Percentiles rank a stretch among this genome's conserved stretches.
These are phyloP conservation scores for Cepaea hortensis DNA, from an alignment of 2,888 invertebrate genomes.

Conservation along the genomic window DNA sequence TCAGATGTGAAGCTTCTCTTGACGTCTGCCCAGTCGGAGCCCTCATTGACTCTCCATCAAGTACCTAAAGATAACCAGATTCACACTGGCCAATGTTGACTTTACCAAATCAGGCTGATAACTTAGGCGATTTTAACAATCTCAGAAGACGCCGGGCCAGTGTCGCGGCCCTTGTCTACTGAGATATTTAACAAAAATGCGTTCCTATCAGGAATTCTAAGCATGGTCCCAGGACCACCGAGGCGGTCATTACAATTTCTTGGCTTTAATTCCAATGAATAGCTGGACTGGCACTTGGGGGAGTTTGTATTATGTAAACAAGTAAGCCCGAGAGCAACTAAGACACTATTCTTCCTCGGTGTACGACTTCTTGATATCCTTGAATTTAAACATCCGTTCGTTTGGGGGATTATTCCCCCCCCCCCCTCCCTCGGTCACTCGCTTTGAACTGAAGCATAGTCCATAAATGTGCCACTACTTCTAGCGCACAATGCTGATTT, in stretches of 20 bases:
- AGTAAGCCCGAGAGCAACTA: neutral
- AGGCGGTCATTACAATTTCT: constrained; percentile 18
- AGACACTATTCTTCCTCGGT: neutral
- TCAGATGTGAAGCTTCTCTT: neutral
- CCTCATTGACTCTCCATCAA: neutral
- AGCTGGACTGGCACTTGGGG: constrained; percentile 19
- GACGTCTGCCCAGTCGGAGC: neutral
- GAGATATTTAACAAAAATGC: neutral
- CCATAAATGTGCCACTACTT: too few species aligned
- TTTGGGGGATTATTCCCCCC: too few species aligned
- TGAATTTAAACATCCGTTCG: neutral
- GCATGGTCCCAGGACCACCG: neutral
- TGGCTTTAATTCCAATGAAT: neutral
- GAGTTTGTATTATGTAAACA: neutral
- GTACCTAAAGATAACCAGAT: neutral
- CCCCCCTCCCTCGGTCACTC: too few species aligned
- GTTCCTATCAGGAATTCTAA: neutral
- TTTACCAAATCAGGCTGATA: neutral
- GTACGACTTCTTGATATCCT: neutral
- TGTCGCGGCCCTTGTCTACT: neutral
- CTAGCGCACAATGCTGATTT: too few species aligned
- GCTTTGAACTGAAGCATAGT: too few species aligned
- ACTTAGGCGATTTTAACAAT: neutral
- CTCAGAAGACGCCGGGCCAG: constrained; percentile 5
- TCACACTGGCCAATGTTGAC: constrained; percentile 33